A percentile compares a stretch with the other conserved stretches of the same genome.
Conservation (phyloP, 1,140 invertebrate genomes). For the Gonioctena quinquepunctata region DNA sequence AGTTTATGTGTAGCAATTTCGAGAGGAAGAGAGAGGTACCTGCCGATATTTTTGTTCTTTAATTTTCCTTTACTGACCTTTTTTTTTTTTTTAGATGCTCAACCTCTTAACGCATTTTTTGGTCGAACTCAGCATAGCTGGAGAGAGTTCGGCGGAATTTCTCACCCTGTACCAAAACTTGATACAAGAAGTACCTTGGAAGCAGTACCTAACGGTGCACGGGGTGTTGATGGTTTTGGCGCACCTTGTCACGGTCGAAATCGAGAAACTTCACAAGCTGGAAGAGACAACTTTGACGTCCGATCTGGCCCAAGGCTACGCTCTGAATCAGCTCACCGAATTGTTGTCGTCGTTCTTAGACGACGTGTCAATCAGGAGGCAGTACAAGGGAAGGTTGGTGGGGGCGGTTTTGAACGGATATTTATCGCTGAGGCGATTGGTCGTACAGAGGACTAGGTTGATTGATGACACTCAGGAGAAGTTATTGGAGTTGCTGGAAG, state of each 20-base stretch:
- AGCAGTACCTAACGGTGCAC: constrained; percentile 87
- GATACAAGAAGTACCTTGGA: constrained; percentile 84
- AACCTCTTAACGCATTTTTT: constrained; percentile 88
- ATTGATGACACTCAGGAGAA: constrained; percentile 98
- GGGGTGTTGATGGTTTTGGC: constrained; percentile 86
- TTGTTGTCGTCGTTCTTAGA: constrained; percentile 83
- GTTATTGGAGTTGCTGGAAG: constrained; percentile 89
- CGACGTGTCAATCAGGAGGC: constrained; percentile 79
- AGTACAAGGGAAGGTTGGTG: constrained; percentile 88
- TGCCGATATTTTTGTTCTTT: background rate
- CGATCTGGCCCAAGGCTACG: constrained; percentile 91
- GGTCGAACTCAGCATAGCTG: constrained; percentile 79
- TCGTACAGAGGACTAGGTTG: constrained; percentile 91
- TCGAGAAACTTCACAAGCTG: constrained; percentile 80
- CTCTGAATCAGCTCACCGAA: constrained; percentile 85
- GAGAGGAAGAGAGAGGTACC: constrained; percentile 69
- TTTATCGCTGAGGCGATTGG: constrained; percentile 84
- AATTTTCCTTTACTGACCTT: background rate
- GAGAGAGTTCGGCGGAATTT: constrained; percentile 92
- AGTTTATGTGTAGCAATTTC: constrained; percentile 76
- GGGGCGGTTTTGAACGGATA: constrained; percentile 92
- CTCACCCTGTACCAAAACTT: constrained; percentile 83
- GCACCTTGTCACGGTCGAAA: constrained; percentile 84
- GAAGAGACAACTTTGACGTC: constrained; percentile 92
- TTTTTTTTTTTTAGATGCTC: constrained; percentile 64